Percentiles rank a stretch among this genome's conserved stretches.
These are phyloP conservation scores for Uloborus plumipes DNA, from an alignment of 2,888 invertebrate species.

Conservation along the genomic window DNA sequence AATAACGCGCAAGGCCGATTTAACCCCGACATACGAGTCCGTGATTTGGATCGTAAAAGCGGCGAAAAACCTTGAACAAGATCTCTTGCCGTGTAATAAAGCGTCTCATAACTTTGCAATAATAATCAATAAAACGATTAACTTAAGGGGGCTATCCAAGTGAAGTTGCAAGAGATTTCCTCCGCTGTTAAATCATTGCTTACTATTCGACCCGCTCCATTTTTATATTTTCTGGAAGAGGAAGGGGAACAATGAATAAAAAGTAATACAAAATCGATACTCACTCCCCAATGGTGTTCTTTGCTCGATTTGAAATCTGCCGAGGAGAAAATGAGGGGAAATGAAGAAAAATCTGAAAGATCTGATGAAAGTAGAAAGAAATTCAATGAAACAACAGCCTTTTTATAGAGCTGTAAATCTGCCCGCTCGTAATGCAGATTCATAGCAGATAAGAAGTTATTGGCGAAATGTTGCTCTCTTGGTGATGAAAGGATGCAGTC, in stretches of 20 bases:
- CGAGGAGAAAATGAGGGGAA: slow-evolving; percentile 41
- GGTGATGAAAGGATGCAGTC: slow-evolving; percentile 2
- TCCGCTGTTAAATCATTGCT: slow-evolving; percentile 23
- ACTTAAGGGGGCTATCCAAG: slow-evolving; percentile 34
- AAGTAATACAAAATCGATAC: slow-evolving; percentile 60
- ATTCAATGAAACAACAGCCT: slow-evolving; percentile 58
- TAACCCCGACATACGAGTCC: background rate
- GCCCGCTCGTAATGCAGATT: slow-evolving; percentile 35
- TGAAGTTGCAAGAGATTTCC: slow-evolving; percentile 24
- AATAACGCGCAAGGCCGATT: no score
- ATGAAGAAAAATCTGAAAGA: slow-evolving; percentile 42
- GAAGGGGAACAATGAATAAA: slow-evolving; percentile 52
- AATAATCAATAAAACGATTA: slow-evolving; percentile 63
- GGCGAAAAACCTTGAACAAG: slow-evolving; percentile 26
- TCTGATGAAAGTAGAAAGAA: slow-evolving; percentile 40
- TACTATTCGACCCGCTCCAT: slow-evolving; percentile 24
- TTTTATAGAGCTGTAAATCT: slow-evolving; percentile 53
- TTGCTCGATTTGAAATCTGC: slow-evolving; percentile 53
- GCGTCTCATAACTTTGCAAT: slow-evolving; percentile 52
- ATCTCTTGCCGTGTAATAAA: slow-evolving; percentile 29
- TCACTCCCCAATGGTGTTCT: slow-evolving; percentile 43
- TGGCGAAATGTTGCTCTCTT: slow-evolving; percentile 1
- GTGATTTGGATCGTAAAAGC: slow-evolving; percentile 35
- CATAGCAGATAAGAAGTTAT: slow-evolving; percentile 16
- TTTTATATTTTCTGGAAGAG: slow-evolving; percentile 47